phyloP scores from a whole-genome alignment of 1,140 invertebrate species.

The Panagrolaimus sp. region DNA sequence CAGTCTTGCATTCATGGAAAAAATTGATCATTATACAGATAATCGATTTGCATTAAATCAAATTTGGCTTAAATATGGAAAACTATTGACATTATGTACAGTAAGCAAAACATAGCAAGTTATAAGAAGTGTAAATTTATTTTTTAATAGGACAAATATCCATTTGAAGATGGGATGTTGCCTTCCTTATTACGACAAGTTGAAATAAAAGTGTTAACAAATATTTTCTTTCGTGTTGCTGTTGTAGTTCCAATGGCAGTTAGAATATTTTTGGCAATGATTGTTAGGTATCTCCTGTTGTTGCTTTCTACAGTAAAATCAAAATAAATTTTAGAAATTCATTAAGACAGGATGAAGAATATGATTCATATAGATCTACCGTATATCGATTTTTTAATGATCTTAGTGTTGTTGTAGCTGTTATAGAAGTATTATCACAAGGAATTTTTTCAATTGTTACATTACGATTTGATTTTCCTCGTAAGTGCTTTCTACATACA shows the following conservation, averaged over 20 bases:
- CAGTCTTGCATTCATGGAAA: slow-evolving; percentile 25
- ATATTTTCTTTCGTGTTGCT: slow-evolving; percentile 68
- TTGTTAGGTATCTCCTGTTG: slow-evolving; percentile 26
- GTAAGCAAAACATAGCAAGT: slow-evolving; percentile 56
- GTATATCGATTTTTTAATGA: slow-evolving; percentile 28
- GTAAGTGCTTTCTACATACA: slow-evolving; percentile 17
- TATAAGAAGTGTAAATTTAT: slow-evolving; percentile 63
- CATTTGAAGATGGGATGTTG: slow-evolving; percentile 67
- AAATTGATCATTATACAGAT: slow-evolving; percentile 22
- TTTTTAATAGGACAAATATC: slow-evolving; percentile 67
- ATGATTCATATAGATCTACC: too few relatives aligned
- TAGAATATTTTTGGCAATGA: slow-evolving; percentile 61
- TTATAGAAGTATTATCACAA: slow-evolving; percentile 22
- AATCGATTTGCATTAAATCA: slow-evolving; percentile 31
- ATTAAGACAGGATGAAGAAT: slow-evolving; percentile 9
- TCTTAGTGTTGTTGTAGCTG: slow-evolving; percentile 12
- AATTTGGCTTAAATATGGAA: slow-evolving; percentile 41
- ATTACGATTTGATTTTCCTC: slow-evolving; percentile 51
- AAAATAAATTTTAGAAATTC: background rate
- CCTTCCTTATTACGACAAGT: slow-evolving; percentile 69
- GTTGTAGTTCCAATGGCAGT: slow-evolving; percentile 49
- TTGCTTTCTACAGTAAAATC: background rate
- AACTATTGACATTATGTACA: slow-evolving; percentile 36
- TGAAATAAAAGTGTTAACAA: slow-evolving; percentile 67
- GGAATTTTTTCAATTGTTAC: slow-evolving; percentile 50